Conservation (phyloP, 2,113 vertebrate genomes). For the Calyptomena viridis region DNA sequence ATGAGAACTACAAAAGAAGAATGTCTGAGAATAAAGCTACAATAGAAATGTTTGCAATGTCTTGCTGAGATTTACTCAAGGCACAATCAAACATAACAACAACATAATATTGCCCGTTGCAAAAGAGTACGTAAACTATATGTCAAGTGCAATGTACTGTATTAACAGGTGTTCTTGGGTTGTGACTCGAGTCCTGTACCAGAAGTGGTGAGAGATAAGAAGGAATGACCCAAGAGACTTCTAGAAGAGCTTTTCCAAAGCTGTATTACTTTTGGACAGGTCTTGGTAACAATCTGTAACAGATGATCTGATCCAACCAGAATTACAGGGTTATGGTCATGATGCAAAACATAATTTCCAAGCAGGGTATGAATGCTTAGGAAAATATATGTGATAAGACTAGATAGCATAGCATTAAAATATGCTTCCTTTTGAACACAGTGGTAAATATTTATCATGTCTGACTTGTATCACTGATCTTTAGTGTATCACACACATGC, state of each 20-base stretch:
- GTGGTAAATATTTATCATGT: background rate
- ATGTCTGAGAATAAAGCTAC: background rate
- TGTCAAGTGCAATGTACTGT: background rate
- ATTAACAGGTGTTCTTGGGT: background rate
- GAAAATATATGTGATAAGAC: background rate
- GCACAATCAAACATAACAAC: background rate
- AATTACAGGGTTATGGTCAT: background rate
- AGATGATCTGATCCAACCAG: background rate
- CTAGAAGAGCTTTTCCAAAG: background rate
- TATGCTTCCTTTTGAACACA: background rate
- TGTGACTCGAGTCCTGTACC: background rate
- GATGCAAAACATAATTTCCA: slow-evolving; percentile 7
- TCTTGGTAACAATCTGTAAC: background rate
- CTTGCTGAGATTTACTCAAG: background rate
- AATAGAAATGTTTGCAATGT: background rate
- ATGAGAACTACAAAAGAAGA: background rate
- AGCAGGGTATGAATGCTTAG: background rate
- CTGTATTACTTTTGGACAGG: background rate
- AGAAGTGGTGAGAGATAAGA: background rate
- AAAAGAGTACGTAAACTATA: background rate
- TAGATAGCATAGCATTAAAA: background rate
- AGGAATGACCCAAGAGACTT: background rate
- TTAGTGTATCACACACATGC: background rate
- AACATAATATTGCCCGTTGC: background rate
- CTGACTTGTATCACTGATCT: background rate